Percentiles rank a stretch among this genome's conserved stretches.
These are phyloP conservation scores for Cairina moschata DNA, from an alignment of 2,113 vertebrate species.

Conservation along the genomic window DNA sequence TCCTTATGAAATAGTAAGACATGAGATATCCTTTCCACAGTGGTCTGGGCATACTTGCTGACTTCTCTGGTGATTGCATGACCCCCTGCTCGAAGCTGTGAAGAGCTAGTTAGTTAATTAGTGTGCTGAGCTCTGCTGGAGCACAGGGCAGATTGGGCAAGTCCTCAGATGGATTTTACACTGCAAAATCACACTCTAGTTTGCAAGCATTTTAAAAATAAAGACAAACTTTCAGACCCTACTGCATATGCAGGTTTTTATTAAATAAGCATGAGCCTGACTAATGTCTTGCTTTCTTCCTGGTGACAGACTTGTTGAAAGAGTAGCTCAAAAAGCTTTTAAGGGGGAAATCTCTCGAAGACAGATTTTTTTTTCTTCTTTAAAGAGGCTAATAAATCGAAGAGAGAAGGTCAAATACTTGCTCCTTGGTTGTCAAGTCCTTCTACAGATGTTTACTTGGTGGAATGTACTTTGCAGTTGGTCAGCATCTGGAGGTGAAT, in stretches of 20 bases:
- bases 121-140: background rate
- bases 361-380: background rate
- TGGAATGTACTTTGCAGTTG: background rate
- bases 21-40: background rate
- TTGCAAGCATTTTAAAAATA: background rate
- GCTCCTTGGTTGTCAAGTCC: background rate
- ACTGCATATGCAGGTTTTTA: constrained; percentile 1
- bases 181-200: background rate
- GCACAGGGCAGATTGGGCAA: accelerated
- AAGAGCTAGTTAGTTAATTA: background rate
- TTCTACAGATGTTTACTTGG: background rate
- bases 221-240: constrained; percentile 6
- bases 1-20: constrained; percentile 25
- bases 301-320: background rate
- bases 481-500: background rate
- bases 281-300: constrained; percentile 41
- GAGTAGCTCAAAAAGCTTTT: constrained; percentile 24
- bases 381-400: background rate
- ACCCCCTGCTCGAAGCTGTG: background rate
- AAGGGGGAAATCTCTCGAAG: background rate
- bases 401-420: background rate
- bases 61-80: background rate
- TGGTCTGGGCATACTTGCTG: background rate
- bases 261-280: constrained; percentile 43
- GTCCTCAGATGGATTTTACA: background rate